A percentile compares a stretch with the other conserved stretches of the same genome.
Conservation (phyloP, 2,113 vertebrate genomes). For the Passer montanus region DNA sequence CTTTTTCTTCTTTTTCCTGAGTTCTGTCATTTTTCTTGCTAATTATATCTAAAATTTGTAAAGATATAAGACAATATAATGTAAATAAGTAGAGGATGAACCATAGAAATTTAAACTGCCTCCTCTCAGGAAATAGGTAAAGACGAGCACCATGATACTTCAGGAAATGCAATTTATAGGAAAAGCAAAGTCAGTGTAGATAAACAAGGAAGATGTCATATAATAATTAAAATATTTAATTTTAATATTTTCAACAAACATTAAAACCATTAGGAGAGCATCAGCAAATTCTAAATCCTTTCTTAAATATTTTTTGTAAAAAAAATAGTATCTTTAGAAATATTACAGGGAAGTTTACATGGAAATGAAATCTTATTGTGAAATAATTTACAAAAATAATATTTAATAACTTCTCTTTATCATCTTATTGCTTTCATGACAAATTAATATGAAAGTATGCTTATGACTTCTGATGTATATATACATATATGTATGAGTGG, state of each 20-base stretch:
- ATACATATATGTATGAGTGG: neutral
- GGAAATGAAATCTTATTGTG: neutral
- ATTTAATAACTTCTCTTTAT: neutral
- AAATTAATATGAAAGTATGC: neutral
- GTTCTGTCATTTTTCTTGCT: neutral
- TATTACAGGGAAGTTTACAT: neutral
- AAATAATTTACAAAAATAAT: neutral
- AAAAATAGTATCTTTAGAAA: neutral
- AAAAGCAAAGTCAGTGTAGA: neutral
- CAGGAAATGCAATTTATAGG: neutral
- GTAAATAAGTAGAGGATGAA: neutral
- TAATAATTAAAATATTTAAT: neutral
- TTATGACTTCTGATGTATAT: neutral
- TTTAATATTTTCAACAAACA: neutral
- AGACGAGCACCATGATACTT: neutral
- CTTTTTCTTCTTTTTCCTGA: neutral
- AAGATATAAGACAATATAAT: neutral
- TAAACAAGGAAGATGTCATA: neutral
- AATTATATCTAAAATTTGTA: neutral
- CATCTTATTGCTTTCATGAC: neutral
- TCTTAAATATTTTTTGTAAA: neutral
- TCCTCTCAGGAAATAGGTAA: neutral
- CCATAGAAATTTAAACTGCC: neutral
- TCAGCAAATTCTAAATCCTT: neutral
- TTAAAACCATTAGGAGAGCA: neutral